Evolutionary conservation across 2,888 invertebrate species (phyloP).

Genomic region (Agrotis exclamationis): DNA sequence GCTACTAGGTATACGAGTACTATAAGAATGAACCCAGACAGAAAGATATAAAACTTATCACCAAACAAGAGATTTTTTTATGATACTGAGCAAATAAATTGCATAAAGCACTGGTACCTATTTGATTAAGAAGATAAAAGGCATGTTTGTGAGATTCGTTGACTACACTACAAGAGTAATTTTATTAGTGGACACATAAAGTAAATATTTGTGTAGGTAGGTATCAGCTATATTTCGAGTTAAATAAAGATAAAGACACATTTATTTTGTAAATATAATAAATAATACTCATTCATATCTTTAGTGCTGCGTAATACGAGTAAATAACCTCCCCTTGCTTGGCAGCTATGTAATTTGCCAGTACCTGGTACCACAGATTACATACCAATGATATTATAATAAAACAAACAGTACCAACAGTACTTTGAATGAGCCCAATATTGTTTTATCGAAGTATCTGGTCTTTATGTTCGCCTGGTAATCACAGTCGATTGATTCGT

Average conservation of each 20-base stretch:
- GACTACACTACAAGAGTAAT: background rate
- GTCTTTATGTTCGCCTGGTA: constrained; percentile 62
- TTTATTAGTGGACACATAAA: background rate
- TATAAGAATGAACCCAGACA: background rate
- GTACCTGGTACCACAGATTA: too few species aligned
- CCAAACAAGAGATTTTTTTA: background rate
- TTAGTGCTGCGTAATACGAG: background rate
- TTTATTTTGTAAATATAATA: too few species aligned
- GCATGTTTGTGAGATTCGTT: background rate
- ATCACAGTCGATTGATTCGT: constrained; percentile 44
- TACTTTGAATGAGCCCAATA: background rate
- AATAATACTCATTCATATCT: background rate
- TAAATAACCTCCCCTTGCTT: background rate
- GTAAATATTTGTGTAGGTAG: background rate
- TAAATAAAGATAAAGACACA: too few species aligned
- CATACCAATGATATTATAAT: too few species aligned
- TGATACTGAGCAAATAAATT: background rate
- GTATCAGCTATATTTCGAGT: too few species aligned
- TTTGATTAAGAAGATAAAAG: constrained; percentile 23
- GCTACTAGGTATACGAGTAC: too few species aligned
- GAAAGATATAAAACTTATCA: background rate
- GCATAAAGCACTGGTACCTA: background rate
- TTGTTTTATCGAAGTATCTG: background rate
- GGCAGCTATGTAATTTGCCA: background rate
- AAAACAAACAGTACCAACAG: too few species aligned